Percentiles rank a stretch among this genome's conserved stretches.
phyloP scores from a whole-genome alignment of 2,888 invertebrate genomes.

The Chrysolina haemoptera region DNA sequence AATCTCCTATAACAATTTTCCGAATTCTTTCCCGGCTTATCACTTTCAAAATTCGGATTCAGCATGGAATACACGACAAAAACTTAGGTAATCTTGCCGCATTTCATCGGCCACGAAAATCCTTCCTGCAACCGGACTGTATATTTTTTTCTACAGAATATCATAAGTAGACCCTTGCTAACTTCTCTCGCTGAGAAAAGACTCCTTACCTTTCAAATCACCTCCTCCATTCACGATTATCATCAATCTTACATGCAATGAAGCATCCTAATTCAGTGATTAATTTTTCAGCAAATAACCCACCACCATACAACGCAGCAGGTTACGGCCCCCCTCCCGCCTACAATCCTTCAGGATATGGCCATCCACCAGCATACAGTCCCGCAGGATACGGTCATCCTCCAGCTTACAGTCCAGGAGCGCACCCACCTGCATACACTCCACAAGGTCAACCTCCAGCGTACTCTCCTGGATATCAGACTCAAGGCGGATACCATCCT shows the following conservation, averaged over 20 bases:
- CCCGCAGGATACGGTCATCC: slow-evolving; percentile 41
- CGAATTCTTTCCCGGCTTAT: no score
- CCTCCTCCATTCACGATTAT: neutral
- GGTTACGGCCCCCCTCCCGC: slow-evolving; percentile 49
- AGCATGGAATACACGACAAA: no score
- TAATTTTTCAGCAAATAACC: slow-evolving; percentile 34
- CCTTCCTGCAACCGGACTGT: no score
- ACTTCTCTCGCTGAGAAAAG: no score
- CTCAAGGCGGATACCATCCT: slow-evolving; percentile 43
- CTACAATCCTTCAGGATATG: slow-evolving; percentile 55
- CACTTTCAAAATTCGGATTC: no score
- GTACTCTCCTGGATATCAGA: slow-evolving; percentile 37
- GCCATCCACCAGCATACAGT: slow-evolving; percentile 52
- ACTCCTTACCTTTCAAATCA: neutral
- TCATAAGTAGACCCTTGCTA: no score
- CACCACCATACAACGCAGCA: slow-evolving; percentile 52
- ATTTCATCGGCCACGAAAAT: no score
- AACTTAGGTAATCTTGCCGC: no score
- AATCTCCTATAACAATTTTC: no score
- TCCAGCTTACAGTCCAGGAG: slow-evolving; percentile 47
- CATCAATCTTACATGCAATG: neutral
- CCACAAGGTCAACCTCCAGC: slow-evolving; percentile 48
- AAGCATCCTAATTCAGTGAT: neutral
- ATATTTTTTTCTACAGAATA: no score
- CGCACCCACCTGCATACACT: slow-evolving; percentile 54